Percentiles rank a stretch among this genome's conserved stretches.
Evolutionary conservation across 2,888 invertebrate genomes (phyloP).

Genomic region (Dyspetes luteomarginatus): DNA sequence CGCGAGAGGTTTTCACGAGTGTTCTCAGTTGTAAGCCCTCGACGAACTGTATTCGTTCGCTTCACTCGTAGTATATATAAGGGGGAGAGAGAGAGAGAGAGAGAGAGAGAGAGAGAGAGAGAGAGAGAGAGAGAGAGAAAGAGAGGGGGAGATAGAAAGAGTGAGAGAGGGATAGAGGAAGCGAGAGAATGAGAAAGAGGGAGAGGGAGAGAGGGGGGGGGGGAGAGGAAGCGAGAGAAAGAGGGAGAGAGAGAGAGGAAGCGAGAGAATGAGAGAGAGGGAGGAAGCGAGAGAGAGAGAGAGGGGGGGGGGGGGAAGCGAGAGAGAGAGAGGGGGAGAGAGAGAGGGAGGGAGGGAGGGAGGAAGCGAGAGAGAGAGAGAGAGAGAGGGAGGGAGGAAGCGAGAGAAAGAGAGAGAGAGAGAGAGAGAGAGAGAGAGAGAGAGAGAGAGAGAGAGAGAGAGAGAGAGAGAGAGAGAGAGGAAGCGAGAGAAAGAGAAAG

Average conservation of each 20-base stretch:
- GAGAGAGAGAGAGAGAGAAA: too few species aligned
- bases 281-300: too few species aligned
- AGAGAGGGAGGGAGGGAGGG: slow-evolving; percentile 61
- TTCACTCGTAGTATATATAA: slow-evolving; percentile 53
- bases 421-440: slow-evolving; percentile 40
- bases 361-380: slow-evolving; percentile 68
- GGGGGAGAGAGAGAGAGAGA: not conserved
- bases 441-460: not conserved
- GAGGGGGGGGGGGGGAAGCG: slow-evolving; percentile 55
- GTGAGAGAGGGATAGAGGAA: not conserved
- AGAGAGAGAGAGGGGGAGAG: not conserved
- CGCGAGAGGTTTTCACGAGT: slow-evolving; percentile 22
- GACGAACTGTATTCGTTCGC: not conserved
- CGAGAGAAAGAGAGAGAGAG: too few species aligned
- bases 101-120: not conserved
- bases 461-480: slow-evolving; percentile 61
- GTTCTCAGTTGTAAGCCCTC: not conserved
- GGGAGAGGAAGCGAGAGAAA: too few species aligned
- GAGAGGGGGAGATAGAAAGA: slow-evolving; percentile 41
- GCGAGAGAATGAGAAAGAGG: too few species aligned
- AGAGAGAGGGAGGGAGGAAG: not conserved
- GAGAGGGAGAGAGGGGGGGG: not conserved
- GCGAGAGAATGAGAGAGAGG: not conserved
- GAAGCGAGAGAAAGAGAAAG: slow-evolving; percentile 73
- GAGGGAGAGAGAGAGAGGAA: slow-evolving; percentile 42